Evolutionary conservation across 2,888 invertebrate genomes (phyloP), one percentile per base, ranked within the genome.

Genomic region (Drosophila paramelanica): DNA sequence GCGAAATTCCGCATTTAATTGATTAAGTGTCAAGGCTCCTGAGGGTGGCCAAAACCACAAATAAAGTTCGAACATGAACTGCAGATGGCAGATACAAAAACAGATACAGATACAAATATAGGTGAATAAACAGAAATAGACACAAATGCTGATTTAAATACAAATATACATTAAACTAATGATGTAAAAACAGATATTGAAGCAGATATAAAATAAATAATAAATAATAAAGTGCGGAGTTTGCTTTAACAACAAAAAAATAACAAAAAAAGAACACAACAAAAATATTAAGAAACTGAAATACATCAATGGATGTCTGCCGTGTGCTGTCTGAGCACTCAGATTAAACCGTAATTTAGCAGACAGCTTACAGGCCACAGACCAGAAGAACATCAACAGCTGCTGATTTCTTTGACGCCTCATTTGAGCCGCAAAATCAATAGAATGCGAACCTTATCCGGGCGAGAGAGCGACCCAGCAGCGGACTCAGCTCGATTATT

Each of bases 331-430:
- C 39, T 45, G 33, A 23, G 52, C 33, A 39, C 43, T 59, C 42
- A 59, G 71, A 56, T 39, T 14, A 27, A 72, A 20, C 55, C 46
- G 23, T 52, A 55, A 36, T 25, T 55, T 49, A 14, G 17, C 36
- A 52, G 55, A 41, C 43, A 45, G 33, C 43, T 56, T 17, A 41
- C 39, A 51, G 51, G 42, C 46, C 46, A 38, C 38, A 58, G 41
- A 53, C 49, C 38, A 38, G 25, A 10, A 53, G 33, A 20, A 10
- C 36, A 11, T 11, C 38, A 67, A 31, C 69, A 57, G 73, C 59
- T 73, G 64, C 38, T 41, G 36, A 33, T 42, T 46, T 23, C 31
- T 25, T 59, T 73, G 68, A 62, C 73, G 68, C 73, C 55, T 59
- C 68, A 68, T 68, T 60, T 46, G 56, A 31, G 39, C 36, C 43